These are phyloP conservation scores for Calephelis perditalis DNA, from an alignment of 2,888 invertebrate species.

Conservation along the genomic window DNA sequence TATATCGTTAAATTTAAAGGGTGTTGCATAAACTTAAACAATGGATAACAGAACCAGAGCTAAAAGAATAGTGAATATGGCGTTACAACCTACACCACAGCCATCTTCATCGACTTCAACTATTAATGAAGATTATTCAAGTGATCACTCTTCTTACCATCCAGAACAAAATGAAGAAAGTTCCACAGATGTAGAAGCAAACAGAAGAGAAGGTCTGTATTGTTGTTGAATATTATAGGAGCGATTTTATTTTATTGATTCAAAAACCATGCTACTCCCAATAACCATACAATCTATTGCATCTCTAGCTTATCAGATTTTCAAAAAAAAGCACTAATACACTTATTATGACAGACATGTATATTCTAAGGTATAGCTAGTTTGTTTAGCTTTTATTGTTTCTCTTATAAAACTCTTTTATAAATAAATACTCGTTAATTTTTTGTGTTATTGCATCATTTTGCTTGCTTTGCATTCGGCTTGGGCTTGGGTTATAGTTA, in stretches of 20 bases:
- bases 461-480: conserved; percentile 8
- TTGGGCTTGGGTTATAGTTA: conserved; percentile 13
- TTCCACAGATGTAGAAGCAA: conserved; percentile 24
- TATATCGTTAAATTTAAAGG: conserved; percentile 19
- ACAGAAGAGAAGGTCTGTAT: conserved; percentile 22
- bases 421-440: no score
- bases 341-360: no score
- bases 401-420: neutral
- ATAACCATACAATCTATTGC: no score
- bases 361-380: no score
- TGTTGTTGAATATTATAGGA: conserved; percentile 11
- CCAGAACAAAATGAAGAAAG: conserved; percentile 27
- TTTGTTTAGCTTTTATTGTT: conserved; percentile 6
- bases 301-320: no score
- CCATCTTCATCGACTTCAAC: conserved; percentile 24
- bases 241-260: no score
- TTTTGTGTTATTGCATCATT: conserved; percentile 12
- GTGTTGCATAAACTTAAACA: conserved; percentile 5
- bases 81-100: conserved; percentile 23
- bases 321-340: no score
- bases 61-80: conserved; percentile 24
- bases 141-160: conserved; percentile 26
- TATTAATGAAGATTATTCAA: conserved; percentile 26
- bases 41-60: no score
- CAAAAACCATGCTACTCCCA: no score